Evolutionary conservation across 2,888 invertebrate genomes (phyloP).

Genomic region (Amorpha juglandis): DNA sequence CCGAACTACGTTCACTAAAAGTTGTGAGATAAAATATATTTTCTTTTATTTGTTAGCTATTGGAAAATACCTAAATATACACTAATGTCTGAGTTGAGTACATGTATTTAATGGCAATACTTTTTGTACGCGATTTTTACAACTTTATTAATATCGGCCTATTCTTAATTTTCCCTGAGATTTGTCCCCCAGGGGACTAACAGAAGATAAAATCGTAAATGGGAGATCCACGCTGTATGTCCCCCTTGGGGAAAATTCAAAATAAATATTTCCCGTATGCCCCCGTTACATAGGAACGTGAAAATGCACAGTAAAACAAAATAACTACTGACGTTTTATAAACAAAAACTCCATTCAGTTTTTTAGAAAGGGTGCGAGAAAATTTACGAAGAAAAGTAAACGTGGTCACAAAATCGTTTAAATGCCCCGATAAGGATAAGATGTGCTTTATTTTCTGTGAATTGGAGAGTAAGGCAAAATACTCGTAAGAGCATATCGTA

Average conservation of each 20-base stretch:
- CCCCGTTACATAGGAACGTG: neutral
- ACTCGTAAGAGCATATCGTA: constrained; percentile 10
- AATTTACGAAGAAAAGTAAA: constrained; percentile 5
- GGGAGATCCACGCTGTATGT: too few species aligned
- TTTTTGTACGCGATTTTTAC: too few species aligned
- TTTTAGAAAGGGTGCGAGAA: neutral
- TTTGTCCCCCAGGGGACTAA: too few species aligned
- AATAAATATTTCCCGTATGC: too few species aligned
- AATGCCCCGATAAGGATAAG: constrained; percentile 8
- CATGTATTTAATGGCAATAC: too few species aligned
- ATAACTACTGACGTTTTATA: neutral
- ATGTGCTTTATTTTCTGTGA: constrained; percentile 2
- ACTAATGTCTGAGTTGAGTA: too few species aligned
- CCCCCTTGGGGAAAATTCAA: too few species aligned
- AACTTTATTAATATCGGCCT: too few species aligned
- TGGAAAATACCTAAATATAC: too few species aligned
- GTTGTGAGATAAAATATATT: neutral
- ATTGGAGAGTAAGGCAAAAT: constrained; percentile 4
- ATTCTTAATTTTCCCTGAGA: too few species aligned
- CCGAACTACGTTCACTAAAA: neutral
- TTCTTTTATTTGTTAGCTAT: neutral
- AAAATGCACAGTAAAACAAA: constrained; percentile 1
- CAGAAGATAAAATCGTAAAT: too few species aligned
- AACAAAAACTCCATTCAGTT: neutral
- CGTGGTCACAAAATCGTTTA: constrained; percentile 1